Evolutionary conservation across 2,113 vertebrate species (phyloP).

Genomic region (Rhinoptilus africanus): DNA sequence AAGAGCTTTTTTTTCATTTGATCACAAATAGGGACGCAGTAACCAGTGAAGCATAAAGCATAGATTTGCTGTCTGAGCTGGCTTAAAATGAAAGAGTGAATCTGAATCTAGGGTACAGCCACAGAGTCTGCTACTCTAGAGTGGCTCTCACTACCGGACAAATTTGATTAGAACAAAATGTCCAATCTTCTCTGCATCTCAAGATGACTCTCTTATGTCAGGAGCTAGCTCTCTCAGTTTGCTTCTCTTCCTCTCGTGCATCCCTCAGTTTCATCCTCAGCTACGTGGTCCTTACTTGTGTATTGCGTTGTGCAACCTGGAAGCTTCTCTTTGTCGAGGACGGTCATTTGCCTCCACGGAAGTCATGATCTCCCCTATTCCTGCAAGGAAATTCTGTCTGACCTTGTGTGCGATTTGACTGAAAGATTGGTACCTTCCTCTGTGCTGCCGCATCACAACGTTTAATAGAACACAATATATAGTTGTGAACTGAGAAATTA

Average conservation of each 20-base stretch:
- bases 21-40: neutral
- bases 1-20: neutral
- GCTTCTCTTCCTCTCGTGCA: neutral
- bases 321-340: neutral
- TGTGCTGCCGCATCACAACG: neutral
- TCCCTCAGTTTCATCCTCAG: neutral
- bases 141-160: neutral
- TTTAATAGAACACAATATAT: neutral
- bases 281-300: neutral
- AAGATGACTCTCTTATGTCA: neutral
- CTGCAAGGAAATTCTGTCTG: neutral
- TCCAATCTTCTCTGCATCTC: neutral
- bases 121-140: neutral
- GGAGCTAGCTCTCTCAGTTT: neutral
- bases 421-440: neutral
- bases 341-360: rapidly evolving
- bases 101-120: neutral
- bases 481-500: neutral
- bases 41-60: neutral
- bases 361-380: neutral
- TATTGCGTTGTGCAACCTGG: neutral
- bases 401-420: neutral
- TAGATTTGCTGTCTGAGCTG: slow-evolving; percentile 19
- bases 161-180: neutral
- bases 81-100: neutral